Conservation (phyloP, 2,113 vertebrate species). For the Urocynchramus pylzowi region DNA sequence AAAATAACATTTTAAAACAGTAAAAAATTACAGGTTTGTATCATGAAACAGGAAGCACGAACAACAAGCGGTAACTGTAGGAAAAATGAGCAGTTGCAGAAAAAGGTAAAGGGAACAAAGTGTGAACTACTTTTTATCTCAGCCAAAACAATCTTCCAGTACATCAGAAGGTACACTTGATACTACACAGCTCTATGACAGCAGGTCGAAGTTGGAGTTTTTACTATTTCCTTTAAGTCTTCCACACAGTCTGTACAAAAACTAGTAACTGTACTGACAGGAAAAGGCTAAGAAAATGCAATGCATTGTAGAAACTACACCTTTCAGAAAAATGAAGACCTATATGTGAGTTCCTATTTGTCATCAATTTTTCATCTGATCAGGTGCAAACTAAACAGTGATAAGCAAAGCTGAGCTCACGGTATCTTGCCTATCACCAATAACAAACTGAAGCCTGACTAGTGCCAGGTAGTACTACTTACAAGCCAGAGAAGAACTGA, state of each 20-base stretch:
- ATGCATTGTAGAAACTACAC: neutral
- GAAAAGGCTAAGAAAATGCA: neutral
- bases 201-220: neutral
- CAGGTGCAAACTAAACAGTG: neutral
- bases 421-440: neutral
- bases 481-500: conserved; percentile 62
- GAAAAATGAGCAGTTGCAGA: neutral
- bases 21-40: neutral
- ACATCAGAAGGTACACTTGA: neutral
- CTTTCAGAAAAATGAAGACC: neutral
- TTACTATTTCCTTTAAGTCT: neutral
- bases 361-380: neutral
- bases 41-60: neutral
- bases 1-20: neutral
- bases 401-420: neutral
- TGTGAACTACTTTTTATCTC: neutral
- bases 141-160: neutral
- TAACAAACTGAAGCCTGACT: conserved; percentile 34
- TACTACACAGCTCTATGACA: neutral
- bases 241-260: neutral
- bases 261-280: neutral
- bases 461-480: conserved; percentile 47
- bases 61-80: neutral
- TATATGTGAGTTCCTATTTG: neutral
- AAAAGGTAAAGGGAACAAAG: neutral